Conservation (phyloP, 1,140 invertebrate species). For the Trichogramma pretiosum region DNA sequence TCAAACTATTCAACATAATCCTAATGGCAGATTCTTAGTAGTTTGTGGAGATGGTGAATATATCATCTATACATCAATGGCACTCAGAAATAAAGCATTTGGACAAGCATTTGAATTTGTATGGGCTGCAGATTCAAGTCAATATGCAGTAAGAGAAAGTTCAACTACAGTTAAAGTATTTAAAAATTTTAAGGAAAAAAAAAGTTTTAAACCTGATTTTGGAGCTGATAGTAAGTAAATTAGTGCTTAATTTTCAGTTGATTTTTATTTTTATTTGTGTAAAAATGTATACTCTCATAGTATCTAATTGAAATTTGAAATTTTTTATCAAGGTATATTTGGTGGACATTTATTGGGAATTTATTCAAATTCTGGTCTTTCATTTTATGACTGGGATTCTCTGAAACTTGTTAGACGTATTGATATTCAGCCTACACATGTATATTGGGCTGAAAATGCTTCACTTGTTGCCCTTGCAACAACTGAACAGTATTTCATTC, state of each 20-base stretch:
- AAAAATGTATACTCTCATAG: too few relatives aligned
- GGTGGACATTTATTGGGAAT: constrained; percentile 92
- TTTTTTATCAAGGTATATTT: constrained; percentile 68
- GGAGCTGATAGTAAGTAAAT: constrained; percentile 71
- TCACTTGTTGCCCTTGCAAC: constrained; percentile 89
- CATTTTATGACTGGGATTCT: constrained; percentile 97
- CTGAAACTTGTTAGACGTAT: constrained; percentile 86
- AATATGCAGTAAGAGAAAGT: constrained; percentile 88
- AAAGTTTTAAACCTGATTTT: constrained; percentile 91
- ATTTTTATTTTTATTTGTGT: too few relatives aligned
- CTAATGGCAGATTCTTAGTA: constrained; percentile 97
- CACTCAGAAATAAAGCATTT: constrained; percentile 95
- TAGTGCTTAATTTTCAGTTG: constrained; percentile 3
- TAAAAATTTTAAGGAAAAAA: constrained; percentile 97
- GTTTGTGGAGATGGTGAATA: constrained; percentile 99
- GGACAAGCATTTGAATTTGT: constrained; percentile 98
- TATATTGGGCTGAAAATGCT: constrained; percentile 96
- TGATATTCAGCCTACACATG: constrained; percentile 87
- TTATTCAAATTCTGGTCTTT: constrained; percentile 82
- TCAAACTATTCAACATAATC: constrained; percentile 96
- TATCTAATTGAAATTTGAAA: too few relatives aligned
- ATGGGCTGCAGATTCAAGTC: constrained; percentile 94
- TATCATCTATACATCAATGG: constrained; percentile 99
- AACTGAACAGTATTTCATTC: constrained; percentile 92
- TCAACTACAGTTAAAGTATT: constrained; percentile 87